Evolutionary conservation across 2,113 vertebrate genomes (phyloP), one percentile per base, ranked within the genome.

Genomic region (Calyptommatus sinebrachiatus): DNA sequence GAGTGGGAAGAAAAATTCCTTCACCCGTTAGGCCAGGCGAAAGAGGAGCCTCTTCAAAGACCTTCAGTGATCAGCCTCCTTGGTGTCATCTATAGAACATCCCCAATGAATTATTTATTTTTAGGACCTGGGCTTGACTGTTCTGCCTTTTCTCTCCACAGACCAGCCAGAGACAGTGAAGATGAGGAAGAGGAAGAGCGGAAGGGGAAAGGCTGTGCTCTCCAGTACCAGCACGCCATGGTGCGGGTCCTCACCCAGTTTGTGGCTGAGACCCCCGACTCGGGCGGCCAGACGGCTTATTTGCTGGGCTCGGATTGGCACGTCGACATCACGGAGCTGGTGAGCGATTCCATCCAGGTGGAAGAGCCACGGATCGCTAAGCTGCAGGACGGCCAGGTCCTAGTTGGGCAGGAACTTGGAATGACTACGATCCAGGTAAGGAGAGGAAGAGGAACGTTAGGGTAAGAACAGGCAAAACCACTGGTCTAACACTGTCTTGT

Each of bases 261-360:
- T 0, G 94, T 97, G 82, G 97, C 97, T 0, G 97, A 99, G 84
- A 92, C 93, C 1, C 80, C 91, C 0, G 95, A 95, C n/a, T 90
- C 95, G 0, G 91, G 94, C 0, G 94, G 94, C 0, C 96, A 93
- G 4, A 89, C 90, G 67, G 93, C 89, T 68, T 94, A 92, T 86
- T 93, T 99, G 84, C 91, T 99, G 89, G 97, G 98, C 83, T 94
- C 96, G 0, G 97, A 99, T 90, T 99, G 98, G 97, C 97, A 98
- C 86, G 93, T 97, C 77, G 97, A 99, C 86, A 95, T 99, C 86
- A 98, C 97, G 0, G 90, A 95, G 85, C 90, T 99, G 86, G 97
- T 98, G 65, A 91, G 91, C 24, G 96, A 96, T 92, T 99, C 97
- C 93, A 93, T 97, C 94, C 97, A 97, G 91, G 97, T 99, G 90